Percentiles rank a stretch among this genome's conserved stretches.
Conservation (phyloP, 2,888 invertebrate genomes). For the Trichopoda pennipes region DNA sequence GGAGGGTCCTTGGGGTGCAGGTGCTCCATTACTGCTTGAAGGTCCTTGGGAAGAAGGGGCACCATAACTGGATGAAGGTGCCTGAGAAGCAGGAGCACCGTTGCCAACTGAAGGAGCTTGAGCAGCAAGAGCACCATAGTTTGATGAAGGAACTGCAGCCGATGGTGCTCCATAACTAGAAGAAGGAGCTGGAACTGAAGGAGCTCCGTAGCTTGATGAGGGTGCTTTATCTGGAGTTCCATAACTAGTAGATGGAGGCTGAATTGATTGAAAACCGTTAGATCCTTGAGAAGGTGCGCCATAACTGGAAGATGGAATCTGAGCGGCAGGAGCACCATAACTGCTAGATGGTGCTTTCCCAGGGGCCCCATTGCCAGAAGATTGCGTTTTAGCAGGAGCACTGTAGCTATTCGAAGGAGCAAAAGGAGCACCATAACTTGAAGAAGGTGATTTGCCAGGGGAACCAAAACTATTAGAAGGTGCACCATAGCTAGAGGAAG, state of each 20-base stretch:
- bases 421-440: conserved; percentile 77
- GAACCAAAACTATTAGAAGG: too few relatives aligned
- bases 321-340: conserved; percentile 70
- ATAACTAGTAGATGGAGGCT: conserved; percentile 75
- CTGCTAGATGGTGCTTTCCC: conserved; percentile 71
- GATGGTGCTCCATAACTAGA: too few relatives aligned
- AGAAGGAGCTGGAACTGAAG: too few relatives aligned
- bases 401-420: conserved; percentile 70
- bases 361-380: too few relatives aligned
- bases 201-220: conserved; percentile 72
- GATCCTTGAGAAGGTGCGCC: conserved; percentile 73
- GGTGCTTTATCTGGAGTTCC: conserved; percentile 67
- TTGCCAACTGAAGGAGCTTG: conserved; percentile 71
- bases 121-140: conserved; percentile 69
- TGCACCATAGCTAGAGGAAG: conserved; percentile 72
- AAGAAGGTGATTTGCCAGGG: conserved; percentile 82
- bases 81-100: conserved; percentile 70
- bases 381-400: conserved; percentile 67
- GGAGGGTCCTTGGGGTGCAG: conserved; percentile 75
- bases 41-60: conserved; percentile 73
- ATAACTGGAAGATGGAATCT: conserved; percentile 73
- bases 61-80: conserved; percentile 73
- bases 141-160: conserved; percentile 58
- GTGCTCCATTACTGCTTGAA: conserved; percentile 76
- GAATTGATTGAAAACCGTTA: conserved; percentile 71